A percentile compares a stretch with the other conserved stretches of the same genome.
These are phyloP conservation scores for Epinotia bilunana DNA, from an alignment of 2,888 invertebrate species.

Conservation along the genomic window DNA sequence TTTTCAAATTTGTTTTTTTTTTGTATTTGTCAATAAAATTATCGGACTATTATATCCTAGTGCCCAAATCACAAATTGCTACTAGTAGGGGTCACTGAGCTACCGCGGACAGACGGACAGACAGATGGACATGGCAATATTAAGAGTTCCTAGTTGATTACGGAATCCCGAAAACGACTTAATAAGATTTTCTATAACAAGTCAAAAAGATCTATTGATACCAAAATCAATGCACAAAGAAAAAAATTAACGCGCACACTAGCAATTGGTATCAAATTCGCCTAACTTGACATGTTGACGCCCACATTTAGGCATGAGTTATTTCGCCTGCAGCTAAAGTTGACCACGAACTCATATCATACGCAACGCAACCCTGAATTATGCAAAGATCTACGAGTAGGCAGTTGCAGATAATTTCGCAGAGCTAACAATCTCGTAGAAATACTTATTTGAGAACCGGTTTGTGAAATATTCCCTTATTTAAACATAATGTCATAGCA, in stretches of 20 bases:
- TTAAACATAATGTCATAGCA: neutral
- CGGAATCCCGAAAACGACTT: too few species aligned
- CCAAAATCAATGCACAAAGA: too few species aligned
- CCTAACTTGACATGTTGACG: neutral
- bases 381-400: constrained; percentile 5
- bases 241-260: neutral
- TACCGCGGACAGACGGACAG: too few species aligned
- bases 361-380: constrained; percentile 7
- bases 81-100: too few species aligned
- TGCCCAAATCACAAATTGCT: too few species aligned
- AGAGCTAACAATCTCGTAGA: constrained; percentile 4
- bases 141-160: too few species aligned
- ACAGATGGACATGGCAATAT: too few species aligned
- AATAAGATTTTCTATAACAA: too few species aligned
- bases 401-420: neutral
- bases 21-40: too few species aligned
- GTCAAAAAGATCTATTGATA: too few species aligned
- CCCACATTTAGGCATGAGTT: neutral
- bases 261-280: neutral
- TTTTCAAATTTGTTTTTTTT: too few species aligned
- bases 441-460: neutral
- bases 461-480: neutral
- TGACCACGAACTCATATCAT: neutral
- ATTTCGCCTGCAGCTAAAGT: constrained; percentile 9
- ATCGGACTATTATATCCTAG: too few species aligned